Conservation (phyloP, 2,113 vertebrate genomes). For the Sapayoa aenigma region DNA sequence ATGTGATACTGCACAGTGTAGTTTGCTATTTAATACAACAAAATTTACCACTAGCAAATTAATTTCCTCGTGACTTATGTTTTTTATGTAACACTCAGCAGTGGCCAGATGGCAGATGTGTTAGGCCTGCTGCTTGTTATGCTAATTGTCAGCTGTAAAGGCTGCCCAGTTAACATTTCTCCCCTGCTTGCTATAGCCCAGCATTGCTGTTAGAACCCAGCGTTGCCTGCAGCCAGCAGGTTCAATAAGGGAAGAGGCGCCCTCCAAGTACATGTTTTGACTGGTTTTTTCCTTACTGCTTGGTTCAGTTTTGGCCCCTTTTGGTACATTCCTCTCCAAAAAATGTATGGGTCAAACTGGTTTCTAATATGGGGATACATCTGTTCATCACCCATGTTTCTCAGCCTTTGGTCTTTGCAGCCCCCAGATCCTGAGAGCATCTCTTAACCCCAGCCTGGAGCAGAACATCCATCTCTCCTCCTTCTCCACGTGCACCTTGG, state of each 20-base stretch:
- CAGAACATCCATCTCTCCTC: background rate
- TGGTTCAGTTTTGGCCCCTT: background rate
- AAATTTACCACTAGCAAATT: background rate
- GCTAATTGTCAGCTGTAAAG: background rate
- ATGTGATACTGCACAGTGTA: background rate
- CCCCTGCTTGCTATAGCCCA: background rate
- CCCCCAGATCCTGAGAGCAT: no score
- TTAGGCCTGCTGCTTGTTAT: background rate
- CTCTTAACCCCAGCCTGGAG: no score
- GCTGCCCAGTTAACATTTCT: background rate
- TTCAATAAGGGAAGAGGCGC: background rate
- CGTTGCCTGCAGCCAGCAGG: rapidly evolving
- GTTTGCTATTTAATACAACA: background rate
- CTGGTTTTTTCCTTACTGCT: background rate
- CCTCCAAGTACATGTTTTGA: rapidly evolving
- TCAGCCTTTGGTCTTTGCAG: background rate
- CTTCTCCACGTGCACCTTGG: rapidly evolving
- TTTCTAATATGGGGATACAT: background rate
- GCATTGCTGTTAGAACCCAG: background rate
- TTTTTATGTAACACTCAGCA: background rate
- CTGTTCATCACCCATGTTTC: rapidly evolving
- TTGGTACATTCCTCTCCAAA: background rate
- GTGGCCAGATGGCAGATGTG: conserved; percentile 30
- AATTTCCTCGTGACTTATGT: background rate
- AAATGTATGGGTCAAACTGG: rapidly evolving